Percentiles rank a stretch among this genome's conserved stretches.
Evolutionary conservation across 2,113 vertebrate species (phyloP).

Genomic region (Piprites chloris): DNA sequence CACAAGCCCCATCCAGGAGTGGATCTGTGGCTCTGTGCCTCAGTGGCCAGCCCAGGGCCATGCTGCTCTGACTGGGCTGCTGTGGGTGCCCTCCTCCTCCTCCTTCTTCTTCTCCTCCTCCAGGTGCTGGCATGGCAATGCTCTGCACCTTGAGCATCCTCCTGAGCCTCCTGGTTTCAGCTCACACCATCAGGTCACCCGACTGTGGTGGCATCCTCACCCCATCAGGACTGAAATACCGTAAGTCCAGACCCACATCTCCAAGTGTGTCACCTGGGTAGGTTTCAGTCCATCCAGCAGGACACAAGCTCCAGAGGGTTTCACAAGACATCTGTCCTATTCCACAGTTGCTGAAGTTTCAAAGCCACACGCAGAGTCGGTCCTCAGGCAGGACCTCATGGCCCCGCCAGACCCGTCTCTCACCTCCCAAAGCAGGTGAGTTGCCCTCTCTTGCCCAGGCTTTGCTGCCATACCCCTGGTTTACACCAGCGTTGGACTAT

Average conservation of each 20-base stretch:
- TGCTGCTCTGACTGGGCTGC: rapidly evolving
- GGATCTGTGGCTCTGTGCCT: rapidly evolving
- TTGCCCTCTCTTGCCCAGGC: background rate
- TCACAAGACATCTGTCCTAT: background rate
- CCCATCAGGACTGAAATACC: background rate
- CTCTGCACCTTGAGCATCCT: background rate
- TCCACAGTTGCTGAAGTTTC: constrained; percentile 45
- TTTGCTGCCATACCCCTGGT: background rate
- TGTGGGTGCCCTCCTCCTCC: no score
- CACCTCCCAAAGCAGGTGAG: background rate
- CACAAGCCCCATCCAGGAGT: rapidly evolving
- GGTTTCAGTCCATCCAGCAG: background rate
- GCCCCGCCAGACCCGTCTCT: background rate
- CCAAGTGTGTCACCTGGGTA: rapidly evolving
- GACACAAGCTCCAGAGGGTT: background rate
- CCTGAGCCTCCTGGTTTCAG: constrained; percentile 1
- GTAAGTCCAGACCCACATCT: background rate
- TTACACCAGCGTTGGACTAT: background rate
- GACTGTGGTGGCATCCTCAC: constrained; percentile 27
- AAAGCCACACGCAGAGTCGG: background rate
- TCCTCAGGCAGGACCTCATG: constrained; percentile 2
- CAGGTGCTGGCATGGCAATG: rapidly evolving
- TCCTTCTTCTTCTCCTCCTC: background rate
- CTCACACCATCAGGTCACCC: background rate
- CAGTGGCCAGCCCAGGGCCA: no score